Evolutionary conservation across 2,888 invertebrate genomes (phyloP).

Genomic region (Meghimatium bilineatum): DNA sequence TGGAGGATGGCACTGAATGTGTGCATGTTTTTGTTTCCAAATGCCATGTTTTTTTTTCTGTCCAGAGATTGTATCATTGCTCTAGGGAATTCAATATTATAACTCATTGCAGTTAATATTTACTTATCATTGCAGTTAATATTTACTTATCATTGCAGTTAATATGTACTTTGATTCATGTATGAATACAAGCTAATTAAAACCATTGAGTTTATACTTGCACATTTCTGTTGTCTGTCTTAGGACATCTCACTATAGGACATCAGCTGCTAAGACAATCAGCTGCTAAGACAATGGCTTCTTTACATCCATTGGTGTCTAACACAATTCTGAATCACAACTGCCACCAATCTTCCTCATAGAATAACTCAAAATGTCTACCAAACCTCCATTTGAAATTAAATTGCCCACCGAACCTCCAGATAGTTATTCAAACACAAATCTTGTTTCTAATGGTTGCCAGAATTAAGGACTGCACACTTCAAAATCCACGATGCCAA

Average conservation of each 20-base stretch:
- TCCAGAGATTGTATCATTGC: not conserved
- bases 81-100: slow-evolving; percentile 40
- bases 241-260: not conserved
- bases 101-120: slow-evolving; percentile 17
- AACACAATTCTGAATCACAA: too few species aligned
- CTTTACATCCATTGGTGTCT: too few species aligned
- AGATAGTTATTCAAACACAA: too few species aligned
- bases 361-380: too few species aligned
- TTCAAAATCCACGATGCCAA: too few species aligned
- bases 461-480: too few species aligned
- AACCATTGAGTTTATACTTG: slow-evolving; percentile 15
- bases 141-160: slow-evolving; percentile 39
- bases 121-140: slow-evolving; percentile 18
- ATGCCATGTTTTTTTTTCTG: not conserved
- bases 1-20: not conserved
- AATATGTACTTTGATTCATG: slow-evolving; percentile 42
- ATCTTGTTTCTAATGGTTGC: too few species aligned
- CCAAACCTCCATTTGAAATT: too few species aligned
- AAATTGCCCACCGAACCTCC: too few species aligned
- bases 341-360: too few species aligned
- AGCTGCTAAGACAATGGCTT: too few species aligned
- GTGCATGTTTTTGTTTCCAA: not conserved
- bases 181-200: slow-evolving; percentile 23
- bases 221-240: not conserved
- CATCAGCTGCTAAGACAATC: too few species aligned